phyloP scores from a whole-genome alignment of 2,797 vertebrate species.

The Syngnathus rostellatus region DNA sequence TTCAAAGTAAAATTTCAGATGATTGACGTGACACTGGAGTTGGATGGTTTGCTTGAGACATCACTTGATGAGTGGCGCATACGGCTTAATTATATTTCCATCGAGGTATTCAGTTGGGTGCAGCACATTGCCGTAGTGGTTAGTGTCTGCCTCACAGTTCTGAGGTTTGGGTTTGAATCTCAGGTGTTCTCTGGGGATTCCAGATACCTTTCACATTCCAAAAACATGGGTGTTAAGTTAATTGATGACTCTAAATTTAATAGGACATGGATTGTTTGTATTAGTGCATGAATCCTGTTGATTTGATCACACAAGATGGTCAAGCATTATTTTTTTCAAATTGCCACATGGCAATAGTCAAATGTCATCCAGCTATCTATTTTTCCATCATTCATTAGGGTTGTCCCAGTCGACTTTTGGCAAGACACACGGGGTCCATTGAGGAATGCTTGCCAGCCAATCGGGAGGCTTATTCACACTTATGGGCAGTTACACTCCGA shows the following conservation, averaged over 20 bases:
- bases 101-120: not conserved
- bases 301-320: not conserved
- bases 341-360: not conserved
- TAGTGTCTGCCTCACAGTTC: not conserved
- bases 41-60: not conserved
- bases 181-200: too few relatives aligned
- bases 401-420: not conserved
- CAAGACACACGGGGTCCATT: not conserved
- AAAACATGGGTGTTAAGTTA: not conserved
- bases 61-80: not conserved
- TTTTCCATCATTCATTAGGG: not conserved
- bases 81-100: not conserved
- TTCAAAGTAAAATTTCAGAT: constrained; percentile 11
- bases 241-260: not conserved
- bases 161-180: not conserved
- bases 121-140: not conserved
- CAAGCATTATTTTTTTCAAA: not conserved
- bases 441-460: not conserved
- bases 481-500: not conserved
- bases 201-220: not conserved
- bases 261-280: not conserved
- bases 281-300: not conserved
- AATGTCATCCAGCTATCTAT: not conserved
- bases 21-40: constrained; percentile 20
- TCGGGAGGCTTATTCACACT: not conserved